These are phyloP conservation scores for Eueremaeus valkanovi DNA, from an alignment of 2,888 invertebrate genomes.

Conservation along the genomic window DNA sequence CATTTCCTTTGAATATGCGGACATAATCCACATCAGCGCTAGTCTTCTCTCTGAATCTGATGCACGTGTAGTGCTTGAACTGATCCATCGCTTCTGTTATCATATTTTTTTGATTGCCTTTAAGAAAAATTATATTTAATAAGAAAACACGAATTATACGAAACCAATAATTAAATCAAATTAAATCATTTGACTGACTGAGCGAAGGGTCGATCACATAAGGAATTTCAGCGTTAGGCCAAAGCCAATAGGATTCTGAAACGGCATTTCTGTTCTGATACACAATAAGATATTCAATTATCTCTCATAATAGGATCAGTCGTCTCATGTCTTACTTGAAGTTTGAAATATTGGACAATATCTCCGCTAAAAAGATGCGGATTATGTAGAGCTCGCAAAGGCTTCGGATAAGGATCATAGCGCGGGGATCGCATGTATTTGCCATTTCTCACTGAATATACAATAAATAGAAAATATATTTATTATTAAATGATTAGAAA, in stretches of 20 bases:
- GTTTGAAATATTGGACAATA: not conserved
- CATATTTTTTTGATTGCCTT: not conserved
- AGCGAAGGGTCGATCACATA: conserved; percentile 31
- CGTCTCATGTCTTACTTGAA: not conserved
- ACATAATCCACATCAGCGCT: conserved; percentile 26
- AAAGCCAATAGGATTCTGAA: conserved; percentile 1
- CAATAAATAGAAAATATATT: not conserved
- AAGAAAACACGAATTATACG: no score
- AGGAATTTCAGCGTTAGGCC: conserved; percentile 37
- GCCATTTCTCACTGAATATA: not conserved
- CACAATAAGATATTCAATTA: not conserved
- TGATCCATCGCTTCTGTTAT: conserved; percentile 34
- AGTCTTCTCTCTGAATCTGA: conserved; percentile 27
- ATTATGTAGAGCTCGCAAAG: conserved; percentile 29
- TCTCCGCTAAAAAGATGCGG: conserved; percentile 8
- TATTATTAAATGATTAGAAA: not conserved
- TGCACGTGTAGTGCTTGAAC: conserved; percentile 28
- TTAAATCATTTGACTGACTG: not conserved
- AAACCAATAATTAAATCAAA: not conserved
- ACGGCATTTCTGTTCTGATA: conserved; percentile 36
- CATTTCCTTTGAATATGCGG: conserved; percentile 39
- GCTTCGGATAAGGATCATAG: not conserved
- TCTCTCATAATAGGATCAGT: not conserved
- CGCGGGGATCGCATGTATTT: not conserved
- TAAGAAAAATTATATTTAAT: not conserved